Evolutionary conservation across 2,797 vertebrate species (phyloP).

Genomic region (Anguilla megastoma): DNA sequence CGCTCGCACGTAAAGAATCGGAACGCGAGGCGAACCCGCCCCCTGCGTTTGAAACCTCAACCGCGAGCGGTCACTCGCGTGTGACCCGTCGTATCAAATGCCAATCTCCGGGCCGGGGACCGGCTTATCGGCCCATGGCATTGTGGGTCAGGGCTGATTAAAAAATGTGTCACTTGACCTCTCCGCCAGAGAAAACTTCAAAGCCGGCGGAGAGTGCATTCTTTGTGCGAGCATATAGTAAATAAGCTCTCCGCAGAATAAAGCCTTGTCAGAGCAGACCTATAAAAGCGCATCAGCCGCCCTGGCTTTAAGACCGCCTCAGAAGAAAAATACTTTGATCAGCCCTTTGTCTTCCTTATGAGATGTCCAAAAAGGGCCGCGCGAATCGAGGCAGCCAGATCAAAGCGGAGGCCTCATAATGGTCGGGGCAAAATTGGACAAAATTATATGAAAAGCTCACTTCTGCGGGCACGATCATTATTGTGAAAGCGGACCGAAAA

Average conservation of each 20-base stretch:
- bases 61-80: constrained; percentile 55
- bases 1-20: constrained; percentile 49
- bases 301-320: constrained; percentile 74
- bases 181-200: constrained; percentile 55
- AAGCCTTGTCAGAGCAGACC: constrained; percentile 52
- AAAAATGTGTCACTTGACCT: constrained; percentile 75
- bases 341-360: constrained; percentile 76
- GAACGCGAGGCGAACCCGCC: constrained; percentile 17
- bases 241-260: constrained; percentile 64
- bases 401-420: constrained; percentile 82
- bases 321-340: constrained; percentile 80
- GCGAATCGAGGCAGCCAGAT: constrained; percentile 83
- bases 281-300: constrained; percentile 55
- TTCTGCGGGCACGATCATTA: constrained; percentile 6
- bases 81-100: constrained; percentile 60
- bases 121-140: constrained; percentile 68
- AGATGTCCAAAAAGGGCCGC: constrained; percentile 73
- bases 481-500: constrained; percentile 57
- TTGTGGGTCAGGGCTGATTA: constrained; percentile 72
- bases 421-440: constrained; percentile 72
- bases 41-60: constrained; percentile 40
- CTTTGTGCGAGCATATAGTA: constrained; percentile 63
- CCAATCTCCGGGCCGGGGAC: constrained; percentile 51
- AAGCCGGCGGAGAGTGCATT: constrained; percentile 62
- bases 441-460: constrained; percentile 60